phyloP scores from a whole-genome alignment of 2,113 vertebrate genomes.

The Synodontis membranacea region DNA sequence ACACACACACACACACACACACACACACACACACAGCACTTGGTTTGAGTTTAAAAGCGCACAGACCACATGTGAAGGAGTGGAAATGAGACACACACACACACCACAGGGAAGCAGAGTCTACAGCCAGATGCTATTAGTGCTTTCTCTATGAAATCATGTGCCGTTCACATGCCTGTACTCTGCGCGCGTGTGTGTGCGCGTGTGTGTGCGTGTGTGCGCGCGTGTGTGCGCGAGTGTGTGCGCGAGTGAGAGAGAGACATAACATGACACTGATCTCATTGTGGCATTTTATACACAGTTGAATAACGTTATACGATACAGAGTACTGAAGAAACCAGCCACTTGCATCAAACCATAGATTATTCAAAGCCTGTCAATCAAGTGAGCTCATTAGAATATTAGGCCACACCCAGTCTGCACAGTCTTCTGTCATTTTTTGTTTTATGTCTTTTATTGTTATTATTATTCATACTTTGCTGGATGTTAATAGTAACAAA shows the following conservation, averaged over 20 bases:
- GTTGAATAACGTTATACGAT: background rate
- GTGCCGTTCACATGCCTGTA: background rate
- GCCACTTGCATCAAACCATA: background rate
- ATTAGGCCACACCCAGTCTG: constrained; percentile 1
- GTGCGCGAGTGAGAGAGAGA: background rate
- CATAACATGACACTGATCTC: background rate
- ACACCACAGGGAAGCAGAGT: background rate
- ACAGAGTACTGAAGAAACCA: background rate
- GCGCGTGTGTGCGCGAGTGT: background rate
- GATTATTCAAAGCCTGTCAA: background rate
- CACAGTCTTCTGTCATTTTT: background rate
- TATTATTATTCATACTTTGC: background rate
- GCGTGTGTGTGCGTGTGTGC: background rate
- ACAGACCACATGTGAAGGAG: constrained; percentile 2
- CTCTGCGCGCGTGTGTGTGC: background rate
- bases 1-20: background rate
- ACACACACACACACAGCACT: background rate
- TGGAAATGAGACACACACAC: background rate
- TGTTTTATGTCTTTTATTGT: background rate
- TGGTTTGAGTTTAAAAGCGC: background rate
- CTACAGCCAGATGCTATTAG: background rate
- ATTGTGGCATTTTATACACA: background rate
- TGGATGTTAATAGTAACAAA: too few species aligned
- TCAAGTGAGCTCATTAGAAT: background rate
- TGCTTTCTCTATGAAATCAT: background rate